Evolutionary conservation across 2,113 vertebrate genomes (phyloP), one percentile per base, ranked within the genome.

Genomic region (Pogonocichla stellata): DNA sequence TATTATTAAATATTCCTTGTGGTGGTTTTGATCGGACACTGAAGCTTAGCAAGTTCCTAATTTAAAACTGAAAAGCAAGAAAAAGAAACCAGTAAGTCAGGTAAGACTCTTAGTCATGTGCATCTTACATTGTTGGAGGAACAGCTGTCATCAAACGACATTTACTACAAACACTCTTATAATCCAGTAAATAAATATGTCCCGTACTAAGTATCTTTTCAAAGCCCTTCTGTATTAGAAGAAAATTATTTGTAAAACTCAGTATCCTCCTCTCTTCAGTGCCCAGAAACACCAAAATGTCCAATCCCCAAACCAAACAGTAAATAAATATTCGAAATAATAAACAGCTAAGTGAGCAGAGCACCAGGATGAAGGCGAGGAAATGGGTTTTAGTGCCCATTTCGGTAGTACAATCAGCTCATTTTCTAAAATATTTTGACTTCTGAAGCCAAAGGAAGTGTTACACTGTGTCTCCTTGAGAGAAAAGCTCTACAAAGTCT

Each of bases 41-140:
- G 61, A 90, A 62, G 42, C 19, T 75, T 56, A 71, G 54, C 60
- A 88, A 86, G 54, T 65, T 53, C 56, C 64, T 50, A 61, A 79
- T 43, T 77, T 48, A 45, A 83, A 92, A 88, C 5, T 67, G 65
- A 89, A 89, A 89, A 84, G 67, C 29, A 61, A 82, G 42, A 54
- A 77, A 85, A 88, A 83, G 14, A 82, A 83, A 90, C n/a, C 71
- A 83, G 67, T 73, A 93, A 73, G 38, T 82, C 92, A 92, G 66
- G 91, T 80, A 86, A 69, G 38, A 62, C 33, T 80, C 43, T 50
- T 42, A 77, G 88, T 88, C 67, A 78, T 10, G 26, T 62, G 38
- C 75, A 31, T 28, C 36, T 90, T 43, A 29, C 2, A 12, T 18
- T 38, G 24, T 28, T 45, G 42, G 47, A 83, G 47, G 48, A 77